Evolutionary conservation across 1,140 invertebrate genomes (phyloP), one percentile per base, ranked within the genome.

Genomic region (Lepidostoma basale): DNA sequence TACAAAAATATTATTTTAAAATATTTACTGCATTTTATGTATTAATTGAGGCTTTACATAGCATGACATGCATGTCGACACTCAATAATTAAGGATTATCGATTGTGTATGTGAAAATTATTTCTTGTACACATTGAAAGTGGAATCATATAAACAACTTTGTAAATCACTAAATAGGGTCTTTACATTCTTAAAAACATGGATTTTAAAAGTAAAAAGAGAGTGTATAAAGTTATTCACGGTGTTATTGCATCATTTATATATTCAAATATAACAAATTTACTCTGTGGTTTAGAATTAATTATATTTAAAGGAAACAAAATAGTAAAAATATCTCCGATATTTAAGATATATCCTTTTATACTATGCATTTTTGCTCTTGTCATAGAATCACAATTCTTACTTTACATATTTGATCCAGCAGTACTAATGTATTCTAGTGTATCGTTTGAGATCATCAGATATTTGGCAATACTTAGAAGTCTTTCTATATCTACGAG

Each of bases 231-330:
- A n/a, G n/a, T n/a, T n/a, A n/a, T n/a, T n/a, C n/a, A n/a, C n/a
- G n/a, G n/a, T n/a, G n/a, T n/a, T 36, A 36, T 36, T 36, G 5
- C 33, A 6, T 36, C 33, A 36, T 12, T n/a, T 12, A 6, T 36
- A 12, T 36, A 36, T 1, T 12, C 5, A 12, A 36, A 9, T 36
- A 9, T 36, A 36, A 9, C 33, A 36, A 36, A 36, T 36, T 12
- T 36, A 49, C 25, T 22, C n/a, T 49, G 6, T 26, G 45, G 45
- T 3, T 0, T 49, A 22, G 45, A 23, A 23, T 49, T 23, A 12
- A n/a, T 49, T 23, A 49, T n/a, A 49, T 10, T 49, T 49, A 23
- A 49, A 22, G 25, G n/a, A 9, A 49, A 49, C 10, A 49, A 49
- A 4, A 22, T 49, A 12, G 22, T 49, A 8, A 25, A 25, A 25